Conservation (phyloP, 2,797 vertebrate genomes). For the Sebastes trivittatus region DNA sequence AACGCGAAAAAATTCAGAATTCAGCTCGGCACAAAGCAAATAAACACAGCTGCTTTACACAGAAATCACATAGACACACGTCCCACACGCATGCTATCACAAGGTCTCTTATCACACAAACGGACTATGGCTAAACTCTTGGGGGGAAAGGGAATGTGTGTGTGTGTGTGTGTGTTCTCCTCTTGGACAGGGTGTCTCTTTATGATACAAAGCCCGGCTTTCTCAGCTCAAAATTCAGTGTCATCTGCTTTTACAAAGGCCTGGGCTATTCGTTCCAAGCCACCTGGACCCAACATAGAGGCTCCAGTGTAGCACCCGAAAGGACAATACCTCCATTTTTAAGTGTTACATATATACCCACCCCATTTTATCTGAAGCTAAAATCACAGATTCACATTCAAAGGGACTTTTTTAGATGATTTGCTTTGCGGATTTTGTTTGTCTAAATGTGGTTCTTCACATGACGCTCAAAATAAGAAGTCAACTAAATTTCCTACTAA, state of each 20-base stretch:
- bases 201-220: conserved; percentile 79
- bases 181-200: conserved; percentile 77
- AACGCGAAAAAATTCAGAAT: conserved; percentile 64
- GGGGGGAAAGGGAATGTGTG: conserved; percentile 38
- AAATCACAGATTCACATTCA: conserved; percentile 43
- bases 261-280: conserved; percentile 73
- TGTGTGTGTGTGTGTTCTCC: conserved; percentile 41
- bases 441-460: background rate
- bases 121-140: conserved; percentile 68
- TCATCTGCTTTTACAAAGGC: conserved; percentile 81
- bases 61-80: conserved; percentile 55
- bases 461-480: too few relatives aligned
- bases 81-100: conserved; percentile 72
- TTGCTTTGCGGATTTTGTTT: background rate
- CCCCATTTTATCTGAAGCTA: conserved; percentile 37
- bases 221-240: conserved; percentile 79
- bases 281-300: conserved; percentile 80
- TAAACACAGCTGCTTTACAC: conserved; percentile 81
- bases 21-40: conserved; percentile 67
- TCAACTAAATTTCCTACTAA: background rate
- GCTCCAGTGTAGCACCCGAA: conserved; percentile 70
- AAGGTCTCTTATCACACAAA: conserved; percentile 77
- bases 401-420: conserved; percentile 4
- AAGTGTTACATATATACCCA: conserved; percentile 52
- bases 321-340: conserved; percentile 77